A percentile compares a stretch with the other conserved stretches of the same genome.
These are phyloP conservation scores for Ochotona curzoniae DNA, from an alignment of 2,113 vertebrate species.

Conservation along the genomic window DNA sequence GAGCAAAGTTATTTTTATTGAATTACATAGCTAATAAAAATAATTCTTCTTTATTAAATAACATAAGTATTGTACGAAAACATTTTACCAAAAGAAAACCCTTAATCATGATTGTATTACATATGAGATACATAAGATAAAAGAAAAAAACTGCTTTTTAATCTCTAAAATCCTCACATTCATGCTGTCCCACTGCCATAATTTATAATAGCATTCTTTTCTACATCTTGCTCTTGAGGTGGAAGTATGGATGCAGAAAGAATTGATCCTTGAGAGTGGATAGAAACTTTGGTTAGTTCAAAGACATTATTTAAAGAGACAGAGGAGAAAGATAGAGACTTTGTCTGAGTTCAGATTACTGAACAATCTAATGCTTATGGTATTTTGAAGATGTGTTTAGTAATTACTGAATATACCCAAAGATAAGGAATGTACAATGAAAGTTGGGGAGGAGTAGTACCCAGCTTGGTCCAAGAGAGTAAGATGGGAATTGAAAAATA, in stretches of 20 bases:
- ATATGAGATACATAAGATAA: neutral
- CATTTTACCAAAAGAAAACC: neutral
- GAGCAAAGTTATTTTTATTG: neutral
- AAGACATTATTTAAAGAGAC: neutral
- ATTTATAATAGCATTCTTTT: neutral
- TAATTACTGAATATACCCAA: neutral
- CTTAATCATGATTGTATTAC: neutral
- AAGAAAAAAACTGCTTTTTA: neutral
- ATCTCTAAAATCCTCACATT: neutral
- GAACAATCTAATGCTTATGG: neutral
- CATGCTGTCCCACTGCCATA: neutral
- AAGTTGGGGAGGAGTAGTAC: neutral
- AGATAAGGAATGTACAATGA: neutral
- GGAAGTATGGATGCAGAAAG: neutral
- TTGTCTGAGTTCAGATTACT: neutral
- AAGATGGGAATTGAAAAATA: neutral
- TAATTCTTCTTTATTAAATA: neutral
- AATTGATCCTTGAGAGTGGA: neutral
- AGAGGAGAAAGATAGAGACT: neutral
- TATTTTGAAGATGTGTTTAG: neutral
- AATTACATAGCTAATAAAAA: neutral
- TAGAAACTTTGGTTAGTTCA: neutral
- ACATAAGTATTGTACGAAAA: conserved; percentile 1
- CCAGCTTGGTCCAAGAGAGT: neutral
- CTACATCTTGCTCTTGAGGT: neutral